Percentiles rank a stretch among this genome's conserved stretches.
Conservation (phyloP, 1,140 invertebrate species). For the Nephila pilipes region DNA sequence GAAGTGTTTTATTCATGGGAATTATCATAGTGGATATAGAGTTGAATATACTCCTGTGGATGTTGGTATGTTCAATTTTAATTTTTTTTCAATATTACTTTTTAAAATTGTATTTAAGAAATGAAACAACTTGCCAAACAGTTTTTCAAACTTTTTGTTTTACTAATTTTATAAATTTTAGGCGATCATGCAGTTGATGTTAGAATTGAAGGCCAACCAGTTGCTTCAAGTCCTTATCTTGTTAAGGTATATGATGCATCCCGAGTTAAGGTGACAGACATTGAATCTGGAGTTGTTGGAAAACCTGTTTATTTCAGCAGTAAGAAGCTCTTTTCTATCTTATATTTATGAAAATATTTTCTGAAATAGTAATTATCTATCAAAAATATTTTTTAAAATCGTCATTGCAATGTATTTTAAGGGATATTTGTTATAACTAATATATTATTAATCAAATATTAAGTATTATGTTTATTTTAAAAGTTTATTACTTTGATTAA, state of each 20-base stretch:
- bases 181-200: constrained; percentile 96
- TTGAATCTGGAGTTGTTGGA: constrained; percentile 92
- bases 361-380: too few species aligned
- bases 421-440: too few species aligned
- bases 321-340: constrained; percentile 83
- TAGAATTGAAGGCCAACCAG: constrained; percentile 89
- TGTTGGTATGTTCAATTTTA: constrained; percentile 86
- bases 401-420: too few species aligned
- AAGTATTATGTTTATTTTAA: not conserved
- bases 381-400: too few species aligned
- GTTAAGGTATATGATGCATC: constrained; percentile 97
- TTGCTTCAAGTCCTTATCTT: constrained; percentile 95
- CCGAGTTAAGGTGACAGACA: constrained; percentile 94
- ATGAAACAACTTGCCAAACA: too few species aligned
- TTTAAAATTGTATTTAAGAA: too few species aligned
- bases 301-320: constrained; percentile 96
- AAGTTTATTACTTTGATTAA: not conserved
- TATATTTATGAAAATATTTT: too few species aligned
- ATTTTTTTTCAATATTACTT: not conserved
- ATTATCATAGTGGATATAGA: constrained; percentile 81
- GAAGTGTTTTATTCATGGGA: constrained; percentile 77
- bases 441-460: not conserved
- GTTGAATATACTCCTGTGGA: constrained; percentile 93
- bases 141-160: not conserved
- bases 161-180: constrained; percentile 79